These are phyloP conservation scores for Tetrax tetrax DNA, from an alignment of 2,113 vertebrate genomes.

Conservation along the genomic window DNA sequence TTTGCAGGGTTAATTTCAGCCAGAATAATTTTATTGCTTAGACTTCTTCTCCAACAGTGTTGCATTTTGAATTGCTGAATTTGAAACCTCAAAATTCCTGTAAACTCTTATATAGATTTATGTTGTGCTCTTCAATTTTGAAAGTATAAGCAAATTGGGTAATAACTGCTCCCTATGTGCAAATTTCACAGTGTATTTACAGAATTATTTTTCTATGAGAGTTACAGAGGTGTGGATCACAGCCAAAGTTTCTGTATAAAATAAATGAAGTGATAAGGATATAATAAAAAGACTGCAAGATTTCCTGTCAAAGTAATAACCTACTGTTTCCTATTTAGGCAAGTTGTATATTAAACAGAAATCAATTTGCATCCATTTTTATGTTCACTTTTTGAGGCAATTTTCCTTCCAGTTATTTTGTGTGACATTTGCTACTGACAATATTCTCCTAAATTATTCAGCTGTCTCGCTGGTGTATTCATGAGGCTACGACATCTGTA, in stretches of 20 bases:
- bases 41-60: not conserved
- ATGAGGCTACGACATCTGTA: conserved; percentile 22
- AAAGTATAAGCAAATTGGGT: conserved; percentile 9
- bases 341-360: conserved; percentile 11
- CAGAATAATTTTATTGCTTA: conserved; percentile 11
- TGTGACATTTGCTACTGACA: conserved; percentile 59
- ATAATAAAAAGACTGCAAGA: not conserved
- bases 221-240: not conserved
- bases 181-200: conserved; percentile 36
- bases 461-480: conserved; percentile 3
- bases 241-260: not conserved
- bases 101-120: conserved; percentile 45
- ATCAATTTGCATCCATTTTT: conserved; percentile 3
- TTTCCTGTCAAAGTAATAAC: not conserved
- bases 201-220: not conserved
- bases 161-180: not conserved
- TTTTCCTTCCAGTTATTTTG: conserved; percentile 17
- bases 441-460: conserved; percentile 70
- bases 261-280: not conserved
- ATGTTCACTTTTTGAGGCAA: conserved; percentile 28
- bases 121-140: not conserved
- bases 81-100: conserved; percentile 11
- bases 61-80: conserved; percentile 8
- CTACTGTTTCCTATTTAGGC: not conserved
- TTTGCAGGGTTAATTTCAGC: conserved; percentile 56